Evolutionary conservation across 2,888 invertebrate genomes (phyloP), one percentile per base, ranked within the genome.

Genomic region (Ectropis crepuscularia): DNA sequence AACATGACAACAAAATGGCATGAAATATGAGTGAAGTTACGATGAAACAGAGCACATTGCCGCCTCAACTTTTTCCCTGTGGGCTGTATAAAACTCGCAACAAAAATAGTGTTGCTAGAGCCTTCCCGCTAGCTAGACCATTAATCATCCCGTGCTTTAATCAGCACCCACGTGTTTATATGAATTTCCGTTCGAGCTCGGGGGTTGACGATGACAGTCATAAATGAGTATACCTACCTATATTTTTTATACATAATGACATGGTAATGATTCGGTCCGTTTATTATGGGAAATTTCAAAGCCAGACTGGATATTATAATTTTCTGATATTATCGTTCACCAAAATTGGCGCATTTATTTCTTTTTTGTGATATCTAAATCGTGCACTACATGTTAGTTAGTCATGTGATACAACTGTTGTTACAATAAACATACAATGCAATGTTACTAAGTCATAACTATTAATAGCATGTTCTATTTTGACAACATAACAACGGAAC

Each of bases 1-100:
- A 72, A 78, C 74, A 79, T 72, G 63, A 77, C 69, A 74, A 77
- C 70, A 73, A 74, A 70, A 71, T 72, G 61, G 49, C 42, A 65
- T 64, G 57, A 63, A 72, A 65, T 9, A 48, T 51, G 50, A 53
- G 43, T 53, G 39, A 42, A 42, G 43, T 50, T 42, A 36, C 43
- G 53, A 50, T 53, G 39, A 53, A 53, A 54, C 48, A 54, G 49
- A 53, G 42, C 57, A 65, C 36, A 61, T 61, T 57, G 48, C 48
- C 57, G 37, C 28, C 38, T 38, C 42, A 11, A 42, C 6, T 48
- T 48, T 63, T 58, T 53, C 9, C 46, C 46, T 7, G 36, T 38
- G 6, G 48, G 2, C 47, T 6, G 28, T n/a, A 51, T 39, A 36
- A 58, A 58, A 58, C 39, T 37, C 41, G 41, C n/a, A 11, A 53